These are phyloP conservation scores for Microplitis deprimator DNA, from an alignment of 2,888 invertebrate species.

Conservation along the genomic window DNA sequence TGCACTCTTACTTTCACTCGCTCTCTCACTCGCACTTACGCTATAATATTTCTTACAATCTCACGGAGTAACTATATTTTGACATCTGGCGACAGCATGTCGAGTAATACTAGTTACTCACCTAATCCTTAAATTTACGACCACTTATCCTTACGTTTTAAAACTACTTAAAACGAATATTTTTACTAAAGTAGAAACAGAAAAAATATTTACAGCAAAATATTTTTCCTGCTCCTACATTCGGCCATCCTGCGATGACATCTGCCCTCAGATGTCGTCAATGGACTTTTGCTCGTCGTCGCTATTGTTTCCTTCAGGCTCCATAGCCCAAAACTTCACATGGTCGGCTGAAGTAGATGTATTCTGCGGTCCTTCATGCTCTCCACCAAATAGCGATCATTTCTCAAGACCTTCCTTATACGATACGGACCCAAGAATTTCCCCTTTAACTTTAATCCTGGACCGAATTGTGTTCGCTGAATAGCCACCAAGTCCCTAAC, in stretches of 20 bases:
- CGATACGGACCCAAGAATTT: constrained; percentile 66
- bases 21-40: no score
- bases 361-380: constrained; percentile 33
- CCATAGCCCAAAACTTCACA: constrained; percentile 36
- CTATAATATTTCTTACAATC: no score
- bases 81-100: no score
- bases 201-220: background rate
- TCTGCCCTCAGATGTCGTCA: constrained; percentile 4
- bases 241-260: constrained; percentile 32
- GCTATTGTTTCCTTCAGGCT: background rate
- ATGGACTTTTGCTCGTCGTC: background rate
- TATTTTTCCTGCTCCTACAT: constrained; percentile 21
- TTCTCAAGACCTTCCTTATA: constrained; percentile 45
- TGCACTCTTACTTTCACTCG: no score
- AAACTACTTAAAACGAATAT: no score
- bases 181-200: no score
- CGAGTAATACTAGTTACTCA: no score
- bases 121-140: no score
- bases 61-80: no score
- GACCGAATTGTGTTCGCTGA: constrained; percentile 63
- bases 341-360: constrained; percentile 36
- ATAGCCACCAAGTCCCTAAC: constrained; percentile 59
- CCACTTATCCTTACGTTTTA: no score
- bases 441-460: constrained; percentile 59
- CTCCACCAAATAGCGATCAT: constrained; percentile 37